Evolutionary conservation across 1,140 invertebrate species (phyloP).

Genomic region (Megathymus violae): DNA sequence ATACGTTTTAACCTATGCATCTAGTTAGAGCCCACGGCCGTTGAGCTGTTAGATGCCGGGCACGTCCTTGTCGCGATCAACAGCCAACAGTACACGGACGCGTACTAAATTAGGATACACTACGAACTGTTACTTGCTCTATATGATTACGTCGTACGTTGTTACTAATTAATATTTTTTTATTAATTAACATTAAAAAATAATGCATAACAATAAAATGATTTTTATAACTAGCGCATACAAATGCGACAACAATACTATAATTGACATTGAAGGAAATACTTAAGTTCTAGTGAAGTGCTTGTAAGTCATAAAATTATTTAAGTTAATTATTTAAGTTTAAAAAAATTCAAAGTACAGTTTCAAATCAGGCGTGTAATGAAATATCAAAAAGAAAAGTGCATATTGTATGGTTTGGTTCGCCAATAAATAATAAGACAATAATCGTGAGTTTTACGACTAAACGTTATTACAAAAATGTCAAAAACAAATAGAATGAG

Average conservation of each 20-base stretch:
- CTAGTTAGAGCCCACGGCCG: not conserved
- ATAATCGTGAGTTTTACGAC: no score
- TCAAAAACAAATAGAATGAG: no score
- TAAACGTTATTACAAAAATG: no score
- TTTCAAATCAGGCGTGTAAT: not conserved
- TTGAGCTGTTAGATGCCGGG: constrained; percentile 8
- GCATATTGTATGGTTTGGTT: constrained; percentile 8
- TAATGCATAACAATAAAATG: no score
- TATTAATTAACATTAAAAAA: no score
- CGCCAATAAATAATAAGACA: no score
- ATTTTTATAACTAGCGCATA: no score
- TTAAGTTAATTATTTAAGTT: no score
- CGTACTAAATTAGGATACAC: constrained; percentile 42
- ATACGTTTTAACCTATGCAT: not conserved
- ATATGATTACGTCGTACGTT: no score
- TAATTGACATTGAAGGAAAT: not conserved
- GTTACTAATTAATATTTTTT: no score
- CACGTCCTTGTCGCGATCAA: constrained; percentile 37
- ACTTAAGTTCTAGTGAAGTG: not conserved
- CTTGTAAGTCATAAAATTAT: constrained; percentile 8
- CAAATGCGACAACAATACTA: no score
- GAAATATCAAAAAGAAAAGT: constrained; percentile 6
- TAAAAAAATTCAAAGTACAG: constrained; percentile 1
- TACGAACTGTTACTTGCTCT: constrained; percentile 38
- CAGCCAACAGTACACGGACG: constrained; percentile 35